Conservation (phyloP, 2,797 vertebrate species). For the Oophaga sylvatica region DNA sequence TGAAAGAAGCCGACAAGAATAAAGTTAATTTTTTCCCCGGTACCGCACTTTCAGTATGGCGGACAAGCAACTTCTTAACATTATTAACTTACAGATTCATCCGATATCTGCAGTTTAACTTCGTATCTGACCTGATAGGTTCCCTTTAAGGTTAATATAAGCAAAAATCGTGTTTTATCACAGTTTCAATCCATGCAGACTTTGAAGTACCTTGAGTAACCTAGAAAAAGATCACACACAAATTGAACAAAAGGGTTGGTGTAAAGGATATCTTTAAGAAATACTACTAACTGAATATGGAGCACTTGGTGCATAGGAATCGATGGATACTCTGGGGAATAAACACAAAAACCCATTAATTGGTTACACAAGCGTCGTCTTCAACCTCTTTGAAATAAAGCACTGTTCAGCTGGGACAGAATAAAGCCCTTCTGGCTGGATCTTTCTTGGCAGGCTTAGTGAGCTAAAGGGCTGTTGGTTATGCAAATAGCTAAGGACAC, state of each 20-base stretch:
- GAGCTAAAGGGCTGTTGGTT: slow-evolving; percentile 32
- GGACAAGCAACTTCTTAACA: no score
- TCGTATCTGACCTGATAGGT: no score
- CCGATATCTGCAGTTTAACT: no score
- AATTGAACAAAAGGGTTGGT: not conserved
- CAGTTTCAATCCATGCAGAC: not conserved
- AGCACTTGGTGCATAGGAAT: slow-evolving; percentile 20
- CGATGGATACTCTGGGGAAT: slow-evolving; percentile 25
- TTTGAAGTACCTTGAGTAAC: not conserved
- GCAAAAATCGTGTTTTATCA: no score
- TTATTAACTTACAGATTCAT: no score
- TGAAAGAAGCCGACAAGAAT: no score
- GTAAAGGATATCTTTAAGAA: not conserved
- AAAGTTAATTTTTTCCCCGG: no score
- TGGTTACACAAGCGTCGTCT: slow-evolving; percentile 48
- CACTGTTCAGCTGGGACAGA: slow-evolving; percentile 47
- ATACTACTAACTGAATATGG: not conserved
- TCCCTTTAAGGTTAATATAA: no score
- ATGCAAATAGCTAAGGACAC: slow-evolving; percentile 42
- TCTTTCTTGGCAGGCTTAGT: slow-evolving; percentile 48
- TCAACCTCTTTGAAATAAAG: slow-evolving; percentile 41
- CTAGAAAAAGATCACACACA: not conserved
- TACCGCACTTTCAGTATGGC: no score
- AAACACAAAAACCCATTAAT: slow-evolving; percentile 42
- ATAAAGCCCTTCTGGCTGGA: slow-evolving; percentile 39